These are phyloP conservation scores for Venusia cambrica DNA, from an alignment of 2,888 invertebrate species.

Conservation along the genomic window DNA sequence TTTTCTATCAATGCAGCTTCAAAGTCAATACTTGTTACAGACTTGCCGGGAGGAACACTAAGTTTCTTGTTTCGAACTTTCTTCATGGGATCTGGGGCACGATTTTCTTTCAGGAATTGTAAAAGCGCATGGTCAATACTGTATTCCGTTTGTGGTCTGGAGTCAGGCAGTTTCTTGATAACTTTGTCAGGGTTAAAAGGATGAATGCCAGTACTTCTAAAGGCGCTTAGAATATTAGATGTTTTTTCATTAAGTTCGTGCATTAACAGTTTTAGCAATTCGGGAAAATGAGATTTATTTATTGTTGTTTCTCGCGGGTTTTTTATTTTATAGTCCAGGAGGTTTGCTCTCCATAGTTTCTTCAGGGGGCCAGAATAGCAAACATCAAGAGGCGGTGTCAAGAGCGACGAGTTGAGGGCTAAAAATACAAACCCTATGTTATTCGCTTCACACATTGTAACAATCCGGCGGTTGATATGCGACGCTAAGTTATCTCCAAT, in stretches of 20 bases:
- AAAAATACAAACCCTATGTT: conserved; percentile 38
- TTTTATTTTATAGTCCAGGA: conserved; percentile 2
- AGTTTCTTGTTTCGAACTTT: conserved; percentile 25
- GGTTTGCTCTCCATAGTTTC: conserved; percentile 27
- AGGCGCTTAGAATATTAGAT: conserved; percentile 6
- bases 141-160: conserved; percentile 1
- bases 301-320: conserved; percentile 6
- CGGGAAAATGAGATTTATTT: conserved; percentile 1
- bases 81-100: conserved; percentile 21
- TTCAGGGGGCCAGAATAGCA: conserved; percentile 34
- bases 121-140: conserved; percentile 7
- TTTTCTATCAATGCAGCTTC: conserved; percentile 6
- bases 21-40: conserved; percentile 19
- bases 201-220: conserved; percentile 9
- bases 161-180: conserved; percentile 5
- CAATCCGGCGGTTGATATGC: conserved; percentile 28
- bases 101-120: conserved; percentile 18
- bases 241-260: conserved; percentile 1
- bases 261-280: conserved; percentile 8
- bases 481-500: conserved; percentile 24
- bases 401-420: conserved; percentile 37
- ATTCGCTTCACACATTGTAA: conserved; percentile 33
- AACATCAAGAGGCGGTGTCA: conserved; percentile 10
- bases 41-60: conserved; percentile 22
- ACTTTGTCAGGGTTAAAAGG: conserved; percentile 5